Evolutionary conservation across 2,797 vertebrate genomes (phyloP).

Genomic region (Lacerta viridis): DNA sequence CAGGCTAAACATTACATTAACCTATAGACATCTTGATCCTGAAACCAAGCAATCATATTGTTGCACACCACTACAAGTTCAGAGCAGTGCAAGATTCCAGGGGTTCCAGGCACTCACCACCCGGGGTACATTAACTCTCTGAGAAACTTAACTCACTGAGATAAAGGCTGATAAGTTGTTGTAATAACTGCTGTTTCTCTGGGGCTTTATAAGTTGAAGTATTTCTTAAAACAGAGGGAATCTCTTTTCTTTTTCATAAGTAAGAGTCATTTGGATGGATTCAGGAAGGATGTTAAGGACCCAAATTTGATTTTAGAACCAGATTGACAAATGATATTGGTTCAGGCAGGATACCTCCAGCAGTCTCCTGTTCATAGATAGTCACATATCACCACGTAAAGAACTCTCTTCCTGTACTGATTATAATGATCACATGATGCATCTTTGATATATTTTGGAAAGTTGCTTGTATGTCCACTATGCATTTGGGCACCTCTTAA

Average conservation of each 20-base stretch:
- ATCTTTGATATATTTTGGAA: too few relatives aligned
- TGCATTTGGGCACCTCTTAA: too few relatives aligned
- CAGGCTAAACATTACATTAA: not conserved
- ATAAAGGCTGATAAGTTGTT: not conserved
- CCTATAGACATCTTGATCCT: not conserved
- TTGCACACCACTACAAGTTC: not conserved
- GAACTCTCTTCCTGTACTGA: not conserved
- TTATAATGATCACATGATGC: not conserved
- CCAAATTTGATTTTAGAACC: not conserved
- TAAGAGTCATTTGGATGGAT: not conserved
- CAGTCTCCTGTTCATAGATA: not conserved
- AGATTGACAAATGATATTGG: not conserved
- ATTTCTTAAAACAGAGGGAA: not conserved
- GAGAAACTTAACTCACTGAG: slow-evolving; percentile 2
- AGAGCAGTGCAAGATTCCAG: too few relatives aligned
- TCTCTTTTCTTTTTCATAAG: not conserved
- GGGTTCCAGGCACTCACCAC: too few relatives aligned
- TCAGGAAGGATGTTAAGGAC: not conserved
- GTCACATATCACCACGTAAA: not conserved
- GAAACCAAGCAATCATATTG: not conserved
- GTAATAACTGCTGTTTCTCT: not conserved
- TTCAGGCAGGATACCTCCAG: not conserved
- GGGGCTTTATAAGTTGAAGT: not conserved
- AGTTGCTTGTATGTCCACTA: too few relatives aligned
- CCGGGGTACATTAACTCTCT: not conserved